A percentile compares a stretch with the other conserved stretches of the same genome.
Conservation (phyloP, 2,888 invertebrate species). For the Chloroclysta siterata region DNA sequence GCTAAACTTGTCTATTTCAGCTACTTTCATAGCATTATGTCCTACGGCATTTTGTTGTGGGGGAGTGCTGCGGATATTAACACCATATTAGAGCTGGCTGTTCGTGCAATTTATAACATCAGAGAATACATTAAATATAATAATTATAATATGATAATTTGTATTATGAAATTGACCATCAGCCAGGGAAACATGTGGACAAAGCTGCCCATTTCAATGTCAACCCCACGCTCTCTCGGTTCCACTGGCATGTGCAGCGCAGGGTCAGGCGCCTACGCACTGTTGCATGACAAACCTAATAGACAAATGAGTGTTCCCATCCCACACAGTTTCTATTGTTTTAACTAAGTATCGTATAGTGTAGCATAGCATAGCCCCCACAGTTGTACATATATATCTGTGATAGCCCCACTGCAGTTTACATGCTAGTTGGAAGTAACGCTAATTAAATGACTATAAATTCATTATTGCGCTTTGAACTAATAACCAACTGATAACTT, state of each 20-base stretch:
- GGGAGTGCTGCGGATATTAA: too few species aligned
- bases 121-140: too few species aligned
- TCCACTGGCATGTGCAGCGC: conserved; percentile 15
- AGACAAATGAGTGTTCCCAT: conserved; percentile 45
- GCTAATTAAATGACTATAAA: too few species aligned
- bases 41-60: too few species aligned
- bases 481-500: too few species aligned
- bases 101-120: too few species aligned
- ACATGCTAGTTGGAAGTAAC: not conserved
- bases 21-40: too few species aligned
- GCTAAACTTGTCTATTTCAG: too few species aligned
- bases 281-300: conserved; percentile 50
- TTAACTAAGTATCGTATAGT: conserved; percentile 34
- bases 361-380: not conserved
- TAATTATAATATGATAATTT: not conserved
- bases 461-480: too few species aligned
- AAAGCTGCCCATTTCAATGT: conserved; percentile 20
- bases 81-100: too few species aligned
- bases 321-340: conserved; percentile 59
- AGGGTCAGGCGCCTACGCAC: conserved; percentile 57
- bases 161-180: conserved; percentile 12
- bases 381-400: not conserved
- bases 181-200: not conserved
- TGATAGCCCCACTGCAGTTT: not conserved
- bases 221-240: conserved; percentile 27